Evolutionary conservation across 2,888 invertebrate species (phyloP), one percentile per base, ranked within the genome.

Genomic region (Eupithecia exiguata): DNA sequence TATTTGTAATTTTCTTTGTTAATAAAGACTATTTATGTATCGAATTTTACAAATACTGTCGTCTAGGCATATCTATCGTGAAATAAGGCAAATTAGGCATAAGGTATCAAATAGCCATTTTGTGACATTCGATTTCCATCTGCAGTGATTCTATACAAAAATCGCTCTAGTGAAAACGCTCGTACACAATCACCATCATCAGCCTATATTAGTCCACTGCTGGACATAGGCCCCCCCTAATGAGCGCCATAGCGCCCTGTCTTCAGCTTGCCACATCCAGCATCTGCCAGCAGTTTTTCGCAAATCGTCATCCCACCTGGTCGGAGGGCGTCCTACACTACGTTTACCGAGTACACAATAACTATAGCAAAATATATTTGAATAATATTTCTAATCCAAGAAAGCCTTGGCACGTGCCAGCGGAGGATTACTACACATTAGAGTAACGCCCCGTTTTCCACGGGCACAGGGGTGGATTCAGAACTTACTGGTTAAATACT

Each of bases 371-470:
- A 83, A 85, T 86, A 86, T 86, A 84, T 84, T 84, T 78, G 81
- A 85, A 85, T 81, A 84, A 86, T 88, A 89, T 87, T 88, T 87
- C 87, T 89, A 91, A 91, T 89, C 89, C 87, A 80, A 84, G 78
- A 84, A 87, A 91, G 87, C 88, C 89, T 90, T 90, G 89, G 90
- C 89, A 90, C 86, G 84, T 86, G 86, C 84, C 79, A 82, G 82
- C 79, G 82, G 74, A 79, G 87, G 88, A 58, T 58, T 58, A 88
- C 91, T 90, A 89, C 86, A 89, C 82, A 88, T 89, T 88, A 89
- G 72, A 70, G 89, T 90, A 91, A 87, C 87, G 86, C 88, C 86
- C 84, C 68, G 83, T 82, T 85, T 87, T 86, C 85, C 84, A 83
- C 73, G 30, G 76, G 78, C 84, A 83, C 83, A 68, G 82, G 73